These are phyloP conservation scores for Cremastinae sp. DNA, from an alignment of 2,888 invertebrate genomes.

Conservation along the genomic window DNA sequence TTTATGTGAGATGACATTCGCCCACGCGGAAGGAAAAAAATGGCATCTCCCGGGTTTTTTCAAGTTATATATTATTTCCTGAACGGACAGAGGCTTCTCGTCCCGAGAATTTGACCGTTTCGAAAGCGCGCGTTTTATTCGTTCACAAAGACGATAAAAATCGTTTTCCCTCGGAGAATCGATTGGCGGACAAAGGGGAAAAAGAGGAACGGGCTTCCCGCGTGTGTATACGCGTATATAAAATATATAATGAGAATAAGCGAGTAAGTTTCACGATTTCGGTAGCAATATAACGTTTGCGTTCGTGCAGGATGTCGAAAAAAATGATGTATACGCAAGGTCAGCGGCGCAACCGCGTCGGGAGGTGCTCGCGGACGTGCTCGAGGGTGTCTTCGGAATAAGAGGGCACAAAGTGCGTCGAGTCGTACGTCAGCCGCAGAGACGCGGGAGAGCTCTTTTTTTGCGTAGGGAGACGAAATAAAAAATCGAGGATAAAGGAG, in stretches of 20 bases:
- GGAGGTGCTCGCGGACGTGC: slow-evolving; percentile 48
- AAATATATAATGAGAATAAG: too few species aligned
- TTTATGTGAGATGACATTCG: too few species aligned
- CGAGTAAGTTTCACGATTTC: slow-evolving; percentile 35
- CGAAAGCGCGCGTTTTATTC: too few species aligned
- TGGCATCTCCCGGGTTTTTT: neutral
- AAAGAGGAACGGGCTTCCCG: slow-evolving; percentile 17
- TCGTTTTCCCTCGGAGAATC: slow-evolving; percentile 1
- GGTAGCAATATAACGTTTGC: neutral
- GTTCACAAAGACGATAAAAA: neutral
- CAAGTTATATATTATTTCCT: neutral
- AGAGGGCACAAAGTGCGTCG: slow-evolving; percentile 41
- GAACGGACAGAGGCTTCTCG: too few species aligned
- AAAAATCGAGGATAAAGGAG: slow-evolving; percentile 63
- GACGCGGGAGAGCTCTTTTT: slow-evolving; percentile 68
- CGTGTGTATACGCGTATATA: slow-evolving; percentile 3
- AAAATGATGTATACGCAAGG: slow-evolving; percentile 4
- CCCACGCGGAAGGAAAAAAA: neutral
- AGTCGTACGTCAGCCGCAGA: slow-evolving; percentile 77
- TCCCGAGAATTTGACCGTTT: neutral
- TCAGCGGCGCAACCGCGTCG: slow-evolving; percentile 32
- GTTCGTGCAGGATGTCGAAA: slow-evolving; percentile 26
- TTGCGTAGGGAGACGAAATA: slow-evolving; percentile 63
- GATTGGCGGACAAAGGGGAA: slow-evolving; percentile 11
- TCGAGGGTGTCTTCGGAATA: slow-evolving; percentile 30